These are phyloP conservation scores for Stomorhina lunata DNA, from an alignment of 2,888 invertebrate genomes.

Conservation along the genomic window DNA sequence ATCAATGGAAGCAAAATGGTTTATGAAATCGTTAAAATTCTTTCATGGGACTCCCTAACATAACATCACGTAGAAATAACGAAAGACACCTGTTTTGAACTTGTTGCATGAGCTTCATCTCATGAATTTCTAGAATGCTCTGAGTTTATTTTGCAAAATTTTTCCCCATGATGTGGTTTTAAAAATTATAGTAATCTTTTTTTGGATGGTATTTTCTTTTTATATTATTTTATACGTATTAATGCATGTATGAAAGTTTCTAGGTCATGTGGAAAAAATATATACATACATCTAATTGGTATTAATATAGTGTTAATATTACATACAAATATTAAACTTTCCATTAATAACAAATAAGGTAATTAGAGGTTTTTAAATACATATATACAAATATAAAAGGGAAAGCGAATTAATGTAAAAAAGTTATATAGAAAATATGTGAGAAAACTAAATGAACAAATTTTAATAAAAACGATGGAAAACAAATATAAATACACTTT, in stretches of 20 bases:
- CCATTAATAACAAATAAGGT: slow-evolving; percentile 9
- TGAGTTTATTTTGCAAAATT: background rate
- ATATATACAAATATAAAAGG: no score
- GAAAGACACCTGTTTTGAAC: background rate
- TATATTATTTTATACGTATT: background rate
- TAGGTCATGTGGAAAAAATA: background rate
- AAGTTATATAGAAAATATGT: no score
- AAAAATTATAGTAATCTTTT: background rate
- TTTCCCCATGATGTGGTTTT: background rate
- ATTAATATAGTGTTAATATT: no score
- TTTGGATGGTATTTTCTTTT: background rate
- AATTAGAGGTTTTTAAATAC: background rate
- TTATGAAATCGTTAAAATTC: no score
- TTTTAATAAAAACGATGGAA: no score
- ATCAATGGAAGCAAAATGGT: no score
- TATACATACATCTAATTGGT: no score
- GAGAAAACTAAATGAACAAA: background rate
- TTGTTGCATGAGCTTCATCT: slow-evolving; percentile 22
- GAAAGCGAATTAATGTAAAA: no score
- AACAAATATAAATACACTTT: background rate
- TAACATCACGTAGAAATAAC: no score
- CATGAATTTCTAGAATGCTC: slow-evolving; percentile 2
- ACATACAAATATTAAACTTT: background rate
- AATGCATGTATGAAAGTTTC: background rate
- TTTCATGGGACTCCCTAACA: no score